Percentiles rank a stretch among this genome's conserved stretches.
Evolutionary conservation across 2,797 vertebrate species (phyloP).

Genomic region (Setipinna tenuifilis): DNA sequence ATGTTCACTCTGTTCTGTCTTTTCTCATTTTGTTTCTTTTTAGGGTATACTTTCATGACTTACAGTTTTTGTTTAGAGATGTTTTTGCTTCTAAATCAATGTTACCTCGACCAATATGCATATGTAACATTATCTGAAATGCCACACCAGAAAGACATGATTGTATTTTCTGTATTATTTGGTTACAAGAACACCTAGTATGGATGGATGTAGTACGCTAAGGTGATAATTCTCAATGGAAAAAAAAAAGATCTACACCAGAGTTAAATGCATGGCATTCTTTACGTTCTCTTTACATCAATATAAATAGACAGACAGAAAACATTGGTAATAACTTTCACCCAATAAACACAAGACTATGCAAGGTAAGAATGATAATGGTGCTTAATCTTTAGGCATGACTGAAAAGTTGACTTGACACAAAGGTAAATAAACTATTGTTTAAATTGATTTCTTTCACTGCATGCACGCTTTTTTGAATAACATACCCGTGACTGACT

Average conservation of each 20-base stretch:
- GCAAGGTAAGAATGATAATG: constrained; percentile 45
- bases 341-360: constrained; percentile 54
- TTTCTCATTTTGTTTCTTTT: not conserved
- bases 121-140: not conserved
- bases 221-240: not conserved
- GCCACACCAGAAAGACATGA: not conserved
- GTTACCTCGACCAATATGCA: constrained; percentile 14
- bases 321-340: constrained; percentile 27
- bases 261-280: constrained; percentile 25
- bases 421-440: constrained; percentile 23
- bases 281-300: constrained; percentile 21
- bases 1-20: not conserved
- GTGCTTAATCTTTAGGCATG: constrained; percentile 24
- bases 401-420: constrained; percentile 20
- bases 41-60: not conserved
- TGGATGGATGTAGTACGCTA: not conserved
- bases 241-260: constrained; percentile 6
- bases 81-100: constrained; percentile 1
- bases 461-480: constrained; percentile 59
- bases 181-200: not conserved
- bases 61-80: not conserved
- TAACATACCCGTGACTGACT: constrained; percentile 56
- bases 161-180: constrained; percentile 23
- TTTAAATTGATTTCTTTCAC: constrained; percentile 59
- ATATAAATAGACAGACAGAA: constrained; percentile 15